Percentiles rank a stretch among this genome's conserved stretches.
These are phyloP conservation scores for Aphaenogaster ashmeadi DNA, from an alignment of 1,140 invertebrate genomes.

Conservation along the genomic window DNA sequence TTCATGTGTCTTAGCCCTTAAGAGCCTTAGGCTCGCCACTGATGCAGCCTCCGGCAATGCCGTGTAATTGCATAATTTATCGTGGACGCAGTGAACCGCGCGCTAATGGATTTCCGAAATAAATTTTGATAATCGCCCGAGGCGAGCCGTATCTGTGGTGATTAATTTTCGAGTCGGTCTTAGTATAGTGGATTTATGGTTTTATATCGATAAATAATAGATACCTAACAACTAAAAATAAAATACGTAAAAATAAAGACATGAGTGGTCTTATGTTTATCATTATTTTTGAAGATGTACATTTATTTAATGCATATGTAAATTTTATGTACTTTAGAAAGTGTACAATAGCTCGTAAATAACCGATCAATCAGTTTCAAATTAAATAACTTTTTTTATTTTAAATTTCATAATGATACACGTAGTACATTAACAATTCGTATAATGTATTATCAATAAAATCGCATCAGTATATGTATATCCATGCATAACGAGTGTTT, in stretches of 20 bases:
- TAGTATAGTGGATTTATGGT: background rate
- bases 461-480: background rate
- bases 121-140: constrained; percentile 67
- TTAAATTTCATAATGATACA: background rate
- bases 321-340: constrained; percentile 5
- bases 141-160: constrained; percentile 34
- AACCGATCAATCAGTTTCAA: constrained; percentile 18
- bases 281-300: background rate
- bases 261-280: background rate
- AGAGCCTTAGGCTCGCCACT: constrained; percentile 70
- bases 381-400: constrained; percentile 14
- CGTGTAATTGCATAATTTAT: constrained; percentile 74
- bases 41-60: constrained; percentile 31
- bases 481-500: constrained; percentile 21
- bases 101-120: constrained; percentile 73
- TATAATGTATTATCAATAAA: background rate
- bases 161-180: constrained; percentile 48
- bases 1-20: constrained; percentile 54
- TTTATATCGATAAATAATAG: constrained; percentile 30
- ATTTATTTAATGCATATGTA: background rate
- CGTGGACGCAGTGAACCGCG: constrained; percentile 57
- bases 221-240: background rate
- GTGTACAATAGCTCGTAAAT: background rate
- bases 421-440: constrained; percentile 9
- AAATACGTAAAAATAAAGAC: background rate